Base-by-base conservation (phyloP, 1,140 invertebrate genomes). In the Drosophila orosa region DNA sequence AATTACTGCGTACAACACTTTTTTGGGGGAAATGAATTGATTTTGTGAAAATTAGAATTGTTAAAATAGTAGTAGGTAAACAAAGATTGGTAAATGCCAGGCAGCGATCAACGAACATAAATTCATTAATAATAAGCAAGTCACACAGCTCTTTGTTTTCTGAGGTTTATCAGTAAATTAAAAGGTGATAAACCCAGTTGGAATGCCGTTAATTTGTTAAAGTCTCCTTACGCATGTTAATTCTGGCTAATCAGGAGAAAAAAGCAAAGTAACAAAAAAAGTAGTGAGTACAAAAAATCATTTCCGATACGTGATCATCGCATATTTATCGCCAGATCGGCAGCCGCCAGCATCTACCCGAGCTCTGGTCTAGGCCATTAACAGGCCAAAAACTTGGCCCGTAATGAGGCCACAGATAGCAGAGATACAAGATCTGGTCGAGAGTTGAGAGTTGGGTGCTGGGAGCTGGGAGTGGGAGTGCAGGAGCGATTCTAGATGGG, bases 301-400 rank as follows among this genome's bases (percentile, higher is more conserved):
- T 61, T 76, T 68, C 59, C 67, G 82, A 86, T 85, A 89, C 83
- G 76, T 87, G 79, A 87, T 87, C 83, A 76, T 78, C 80, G 83
- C 80, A 89, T 89, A 87, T 89, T 87, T 87, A 87, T 87, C 84
- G 83, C 71, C 56, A 76, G n/a, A n/a, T n/a, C n/a, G n/a, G 54
- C 79, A 87, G 87, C 83, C 73, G 25, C 39, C 45, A 42, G 45
- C 48, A 52, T 17, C 31, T 39, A 54, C 13, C 50, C 2, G 0
- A 54, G 48, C 63, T 15, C 40, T 71, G 66, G 52, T 58, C 68
- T 72, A 71, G 62, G 72, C 83, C 83, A 86, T 87, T 87, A 87
- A 86, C 71, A 87, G 71, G 84, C 74, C 56, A 47, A 65, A 47
- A 65, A 57, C 47, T 62, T 57, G 50, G 63, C 48, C 68, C 60